Percentiles rank a stretch among this genome's conserved stretches.
Conservation (phyloP, 2,113 vertebrate species). For the Gnathonemus longibarbis region DNA sequence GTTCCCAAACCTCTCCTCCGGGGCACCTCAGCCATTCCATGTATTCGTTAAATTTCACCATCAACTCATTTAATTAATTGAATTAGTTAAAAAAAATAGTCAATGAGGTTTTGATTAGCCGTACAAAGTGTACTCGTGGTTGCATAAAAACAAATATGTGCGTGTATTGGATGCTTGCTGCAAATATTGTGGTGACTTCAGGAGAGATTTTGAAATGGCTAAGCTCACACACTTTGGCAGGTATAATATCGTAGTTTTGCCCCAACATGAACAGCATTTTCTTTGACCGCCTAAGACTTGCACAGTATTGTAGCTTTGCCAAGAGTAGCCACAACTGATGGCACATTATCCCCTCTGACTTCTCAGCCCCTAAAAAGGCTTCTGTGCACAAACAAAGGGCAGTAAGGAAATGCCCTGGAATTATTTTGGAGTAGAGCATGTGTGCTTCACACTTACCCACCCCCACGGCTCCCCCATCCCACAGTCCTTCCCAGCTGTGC, state of each 20-base stretch:
- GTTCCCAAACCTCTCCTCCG: background rate
- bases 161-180: background rate
- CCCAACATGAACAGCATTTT: background rate
- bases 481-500: background rate
- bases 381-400: background rate
- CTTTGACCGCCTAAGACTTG: background rate
- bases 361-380: background rate
- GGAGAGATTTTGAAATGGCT: background rate
- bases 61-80: background rate
- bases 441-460: background rate
- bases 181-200: background rate
- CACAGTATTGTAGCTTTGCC: background rate
- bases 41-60: background rate
- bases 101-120: background rate
- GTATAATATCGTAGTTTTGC: background rate
- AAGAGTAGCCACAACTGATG: background rate
- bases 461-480: background rate
- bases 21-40: background rate
- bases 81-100: background rate
- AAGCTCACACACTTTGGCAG: background rate
- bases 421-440: background rate
- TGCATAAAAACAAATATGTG: background rate
- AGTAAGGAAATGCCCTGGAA: background rate
- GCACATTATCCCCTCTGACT: background rate
- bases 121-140: background rate